Conservation (phyloP, 2,113 vertebrate species). For the Aix galericulata region DNA sequence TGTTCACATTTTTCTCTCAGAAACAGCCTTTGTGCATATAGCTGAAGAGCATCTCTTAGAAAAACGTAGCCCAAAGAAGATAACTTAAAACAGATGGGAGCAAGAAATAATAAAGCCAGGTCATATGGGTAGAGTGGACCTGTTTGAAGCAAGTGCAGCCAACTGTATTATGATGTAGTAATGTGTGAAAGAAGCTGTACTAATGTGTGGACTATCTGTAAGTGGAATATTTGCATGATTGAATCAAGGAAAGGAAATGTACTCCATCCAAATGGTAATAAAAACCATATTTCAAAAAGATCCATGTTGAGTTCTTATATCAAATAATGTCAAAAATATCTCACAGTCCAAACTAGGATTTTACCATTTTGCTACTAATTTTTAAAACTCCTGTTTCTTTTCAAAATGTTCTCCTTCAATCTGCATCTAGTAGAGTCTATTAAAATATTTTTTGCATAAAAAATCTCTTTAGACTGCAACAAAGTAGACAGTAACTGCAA, state of each 20-base stretch:
- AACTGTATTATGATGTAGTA: slow-evolving; percentile 50
- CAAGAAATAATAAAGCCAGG: neutral
- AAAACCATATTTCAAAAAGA: slow-evolving; percentile 49
- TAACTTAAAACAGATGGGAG: slow-evolving; percentile 50
- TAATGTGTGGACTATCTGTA: slow-evolving; percentile 34
- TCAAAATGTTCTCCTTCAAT: neutral
- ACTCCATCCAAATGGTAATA: slow-evolving; percentile 46
- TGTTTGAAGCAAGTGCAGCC: slow-evolving; percentile 10
- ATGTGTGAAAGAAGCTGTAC: slow-evolving; percentile 57
- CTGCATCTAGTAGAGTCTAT: neutral
- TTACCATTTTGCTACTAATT: slow-evolving; percentile 36
- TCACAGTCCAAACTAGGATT: neutral
- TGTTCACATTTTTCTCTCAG: neutral
- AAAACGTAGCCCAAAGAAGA: neutral
- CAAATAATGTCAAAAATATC: slow-evolving; percentile 13
- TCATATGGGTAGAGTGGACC: slow-evolving; percentile 23
- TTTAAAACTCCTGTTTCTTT: neutral
- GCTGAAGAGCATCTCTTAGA: neutral
- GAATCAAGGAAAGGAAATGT: slow-evolving; percentile 60
- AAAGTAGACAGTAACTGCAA: neutral
- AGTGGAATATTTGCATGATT: slow-evolving; percentile 46
- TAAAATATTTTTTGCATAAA: neutral
- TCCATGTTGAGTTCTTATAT: neutral
- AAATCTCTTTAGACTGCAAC: neutral
- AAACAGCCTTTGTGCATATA: neutral